Percentiles rank a stretch among this genome's conserved stretches.
phyloP scores from a whole-genome alignment of 2,113 vertebrate genomes.

The Xenopus borealis region DNA sequence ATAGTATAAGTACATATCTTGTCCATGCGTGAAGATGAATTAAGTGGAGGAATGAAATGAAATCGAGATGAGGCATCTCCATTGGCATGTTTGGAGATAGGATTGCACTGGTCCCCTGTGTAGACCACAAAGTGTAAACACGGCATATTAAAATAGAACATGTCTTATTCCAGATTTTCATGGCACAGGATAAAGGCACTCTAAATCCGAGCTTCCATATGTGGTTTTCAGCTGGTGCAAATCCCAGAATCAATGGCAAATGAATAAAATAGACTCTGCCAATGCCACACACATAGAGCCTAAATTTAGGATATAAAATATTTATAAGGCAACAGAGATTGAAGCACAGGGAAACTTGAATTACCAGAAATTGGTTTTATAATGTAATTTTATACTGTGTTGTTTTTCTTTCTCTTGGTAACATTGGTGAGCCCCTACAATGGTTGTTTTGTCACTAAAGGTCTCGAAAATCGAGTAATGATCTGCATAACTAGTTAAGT shows the following conservation, averaged over 20 bases:
- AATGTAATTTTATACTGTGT: no score
- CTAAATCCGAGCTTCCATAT: conserved; percentile 71
- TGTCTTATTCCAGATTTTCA: conserved; percentile 65
- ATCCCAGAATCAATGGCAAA: conserved; percentile 70
- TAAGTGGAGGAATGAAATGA: neutral
- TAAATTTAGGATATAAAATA: conserved; percentile 67
- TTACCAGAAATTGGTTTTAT: conserved; percentile 55
- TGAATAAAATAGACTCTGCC: conserved; percentile 60
- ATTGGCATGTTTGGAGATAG: conserved; percentile 4
- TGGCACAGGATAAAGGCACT: conserved; percentile 66
- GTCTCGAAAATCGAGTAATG: neutral
- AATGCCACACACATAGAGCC: conserved; percentile 65
- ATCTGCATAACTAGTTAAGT: neutral
- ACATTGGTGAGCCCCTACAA: conserved; percentile 7
- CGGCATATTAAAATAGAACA: conserved; percentile 66
- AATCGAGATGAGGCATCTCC: neutral
- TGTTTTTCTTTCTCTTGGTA: conserved; percentile 36
- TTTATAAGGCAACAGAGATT: conserved; percentile 56
- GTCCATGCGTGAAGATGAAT: conserved; percentile 21
- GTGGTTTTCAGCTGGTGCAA: conserved; percentile 71
- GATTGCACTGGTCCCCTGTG: conserved; percentile 56
- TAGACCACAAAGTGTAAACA: conserved; percentile 58
- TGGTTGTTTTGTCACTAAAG: conserved; percentile 18
- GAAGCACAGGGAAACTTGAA: conserved; percentile 54
- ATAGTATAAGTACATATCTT: neutral